Evolutionary conservation across 1,140 invertebrate genomes (phyloP), one percentile per base, ranked within the genome.

Genomic region (Lepidostoma basale): DNA sequence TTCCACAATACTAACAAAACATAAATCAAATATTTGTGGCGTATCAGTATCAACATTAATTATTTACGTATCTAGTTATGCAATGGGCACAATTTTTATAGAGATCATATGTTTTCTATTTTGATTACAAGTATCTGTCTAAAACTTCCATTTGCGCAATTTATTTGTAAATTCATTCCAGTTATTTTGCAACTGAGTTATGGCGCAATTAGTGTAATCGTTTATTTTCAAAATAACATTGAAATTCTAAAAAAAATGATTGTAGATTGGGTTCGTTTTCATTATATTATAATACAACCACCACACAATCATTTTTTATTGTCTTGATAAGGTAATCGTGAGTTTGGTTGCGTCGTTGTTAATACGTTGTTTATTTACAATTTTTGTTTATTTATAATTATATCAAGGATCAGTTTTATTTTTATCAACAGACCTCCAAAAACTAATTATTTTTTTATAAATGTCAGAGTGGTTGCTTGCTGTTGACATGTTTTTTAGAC

Each of bases 101-200:
- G n/a, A 33, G 52, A 36, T 56, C 52, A 56, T 56, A 56, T 56
- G 52, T n/a, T 56, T 16, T 56, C 28, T 56, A 36, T 56, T 54
- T 54, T 28, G 6, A 28, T 54, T 36, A 6, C n/a, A 16, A 30
- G 8, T 30, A 30, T 18, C 16, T 30, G 14, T n/a, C 16, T 16
- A 3, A 30, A 33, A n/a, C n/a, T n/a, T 56, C 0, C 3, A 6
- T 20, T 30, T 30, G n/a, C 18, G n/a, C 8, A 6, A 56, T 22
- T 6, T 36, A 3, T 56, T 18, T 16, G 52, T 6, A 33, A 16
- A 1, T 14, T 6, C 23, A 30, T 14, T 5, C 6, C 12, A 56
- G 14, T 30, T 16, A 14, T 1, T 56, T 33, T 33, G n/a, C 0
- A 33, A 16, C n/a, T 14, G 20, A 18, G 18, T 8, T 30, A 3